Evolutionary conservation across 1,140 invertebrate genomes (phyloP), one percentile per base, ranked within the genome.

Genomic region (Rhagoletis zephyria): DNA sequence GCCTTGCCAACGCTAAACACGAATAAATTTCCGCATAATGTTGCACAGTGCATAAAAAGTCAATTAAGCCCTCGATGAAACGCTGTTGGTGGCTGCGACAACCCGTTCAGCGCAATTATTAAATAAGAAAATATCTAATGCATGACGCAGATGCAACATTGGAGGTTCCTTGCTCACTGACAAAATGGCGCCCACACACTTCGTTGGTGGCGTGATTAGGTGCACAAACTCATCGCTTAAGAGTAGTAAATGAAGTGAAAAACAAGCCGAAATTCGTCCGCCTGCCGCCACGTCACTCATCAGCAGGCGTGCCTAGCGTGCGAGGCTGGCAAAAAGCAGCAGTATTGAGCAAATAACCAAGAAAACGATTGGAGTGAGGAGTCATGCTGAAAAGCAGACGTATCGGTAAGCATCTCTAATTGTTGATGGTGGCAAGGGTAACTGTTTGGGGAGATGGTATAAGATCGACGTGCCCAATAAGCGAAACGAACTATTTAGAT

Each of bases 241-340:
- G 74, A 10, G 42, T 19, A 56, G 48, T 19, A 81, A 74, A 45
- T 45, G 45, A 74, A 19, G 70, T 74, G 70, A 74, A 48, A 48
- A 74, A n/a, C 70, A 45, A 5, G 5, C 14, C 45, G 42, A 74
- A 77, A 74, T 45, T 40, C 40, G 48, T 81, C 16, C 16, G 48
- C 48, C 12, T 81, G 74, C 48, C 74, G 74, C 74, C 48, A 81
- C 74, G 74, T 81, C 74, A 81, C n/a, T 59, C 74, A 81, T 56
- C 14, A 81, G 48, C 56, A 81, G 74, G 74, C 74, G 74, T 81
- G 45, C 2, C 74, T 56, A 59, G 48, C 74, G 9, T 16, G 42
- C 61, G 9, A 81, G 12, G 3, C 30, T 74, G 3, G 67, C 67
- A 74, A 74, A n/a, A 30, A 16, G 42, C 4, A 63, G 16, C 61